Evolutionary conservation across 2,888 invertebrate species (phyloP), one percentile per base, ranked within the genome.

Genomic region (Lepas anatifera): DNA sequence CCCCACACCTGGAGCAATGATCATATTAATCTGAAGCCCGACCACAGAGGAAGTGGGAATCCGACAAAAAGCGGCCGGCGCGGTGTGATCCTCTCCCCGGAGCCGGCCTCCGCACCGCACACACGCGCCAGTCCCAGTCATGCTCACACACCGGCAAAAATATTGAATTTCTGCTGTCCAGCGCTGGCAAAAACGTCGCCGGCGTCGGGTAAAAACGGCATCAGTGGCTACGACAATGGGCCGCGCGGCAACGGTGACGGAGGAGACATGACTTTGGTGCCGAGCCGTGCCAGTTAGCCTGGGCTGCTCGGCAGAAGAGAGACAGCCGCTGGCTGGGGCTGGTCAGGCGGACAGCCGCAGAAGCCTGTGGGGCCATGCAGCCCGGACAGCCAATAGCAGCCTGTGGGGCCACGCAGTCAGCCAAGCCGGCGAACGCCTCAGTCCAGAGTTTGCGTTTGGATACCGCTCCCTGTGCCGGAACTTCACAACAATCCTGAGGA

Each of bases 21-120:
- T 35, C 58, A 58, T 58, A 58, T 58, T 58, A 58, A 58, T 58
- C 58, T 58, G 35, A 58, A 58, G 58, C 58, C 58, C 29, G 18
- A 35, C 32, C 16, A 22, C 58, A 8, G 32, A 58, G 58, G 58
- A 58, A 35, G 22, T 10, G 58, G 18, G 58, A 58, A 52, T 29
- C 52, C 52, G 3, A 29, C 52, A 52, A 52, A 58, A 35, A 35
- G 35, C 58, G 22, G 35, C 7, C 35, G 25, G 22, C 35, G 58
- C 22, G 58, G 58, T 41, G 11, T 16, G 41, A 13, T 41, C 1
- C 1, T 4, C 41, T 1, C 1, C 41, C 6, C 22, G 29, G 22
- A 35, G 58, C 4, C 7, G 8, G 58, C 7, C 8, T 13, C 29
- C 6, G 29, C 8, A 16, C 4, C 58, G 3, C 22, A 22, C 52